A percentile compares a stretch with the other conserved stretches of the same genome.
These are phyloP conservation scores for Cydia amplana DNA, from an alignment of 1,140 invertebrate genomes.

Conservation along the genomic window DNA sequence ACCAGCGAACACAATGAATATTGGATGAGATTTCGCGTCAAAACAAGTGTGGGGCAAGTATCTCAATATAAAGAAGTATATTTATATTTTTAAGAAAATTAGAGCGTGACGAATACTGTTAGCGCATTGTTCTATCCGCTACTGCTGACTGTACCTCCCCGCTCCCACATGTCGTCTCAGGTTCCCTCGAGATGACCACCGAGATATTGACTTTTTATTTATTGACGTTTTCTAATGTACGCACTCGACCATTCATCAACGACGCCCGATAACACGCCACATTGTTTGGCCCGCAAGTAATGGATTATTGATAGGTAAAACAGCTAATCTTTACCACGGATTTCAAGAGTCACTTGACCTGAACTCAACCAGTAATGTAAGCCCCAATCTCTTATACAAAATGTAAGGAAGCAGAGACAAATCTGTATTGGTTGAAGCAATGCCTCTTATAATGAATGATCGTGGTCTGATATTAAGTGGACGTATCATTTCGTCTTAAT, in stretches of 20 bases:
- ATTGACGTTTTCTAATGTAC: slow-evolving; percentile 76
- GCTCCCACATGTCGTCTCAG: slow-evolving; percentile 52
- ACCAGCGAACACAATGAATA: no score
- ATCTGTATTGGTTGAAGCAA: slow-evolving; percentile 45
- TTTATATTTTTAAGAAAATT: background rate
- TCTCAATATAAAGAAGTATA: no score
- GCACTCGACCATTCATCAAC: slow-evolving; percentile 65
- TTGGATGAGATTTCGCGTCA: no score
- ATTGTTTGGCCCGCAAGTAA: slow-evolving; percentile 75
- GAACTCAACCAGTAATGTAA: slow-evolving; percentile 35
- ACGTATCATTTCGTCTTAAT: slow-evolving; percentile 67
- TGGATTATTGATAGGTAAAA: slow-evolving; percentile 76
- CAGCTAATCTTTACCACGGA: slow-evolving; percentile 67
- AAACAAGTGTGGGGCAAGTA: no score
- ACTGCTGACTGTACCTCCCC: slow-evolving; percentile 44
- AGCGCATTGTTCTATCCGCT: background rate
- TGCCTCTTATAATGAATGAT: slow-evolving; percentile 62
- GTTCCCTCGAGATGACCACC: slow-evolving; percentile 58
- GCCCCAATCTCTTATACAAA: background rate
- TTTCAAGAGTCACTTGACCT: slow-evolving; percentile 58
- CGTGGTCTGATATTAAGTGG: slow-evolving; percentile 65
- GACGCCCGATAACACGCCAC: slow-evolving; percentile 69
- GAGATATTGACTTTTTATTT: slow-evolving; percentile 75
- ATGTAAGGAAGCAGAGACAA: background rate
- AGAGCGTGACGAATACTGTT: no score